phyloP scores from a whole-genome alignment of 2,113 vertebrate species.

The Ceyx melanurus region DNA sequence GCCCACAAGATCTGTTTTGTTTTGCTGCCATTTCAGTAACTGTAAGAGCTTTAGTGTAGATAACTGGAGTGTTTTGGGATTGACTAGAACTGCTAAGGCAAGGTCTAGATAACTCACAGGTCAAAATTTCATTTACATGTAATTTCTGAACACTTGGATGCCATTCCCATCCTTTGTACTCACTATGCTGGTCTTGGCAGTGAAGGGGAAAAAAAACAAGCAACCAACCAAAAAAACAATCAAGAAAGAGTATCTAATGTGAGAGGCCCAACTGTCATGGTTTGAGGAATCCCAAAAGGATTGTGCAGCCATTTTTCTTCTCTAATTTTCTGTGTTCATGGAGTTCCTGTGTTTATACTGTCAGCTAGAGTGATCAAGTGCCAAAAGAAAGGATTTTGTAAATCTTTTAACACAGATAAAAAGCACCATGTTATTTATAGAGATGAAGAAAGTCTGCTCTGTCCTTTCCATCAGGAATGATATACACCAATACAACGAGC shows the following conservation, averaged over 20 bases:
- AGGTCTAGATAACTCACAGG: neutral
- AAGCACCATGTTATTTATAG: slow-evolving; percentile 14
- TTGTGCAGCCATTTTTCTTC: neutral
- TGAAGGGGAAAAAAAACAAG: neutral
- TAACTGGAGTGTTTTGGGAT: neutral
- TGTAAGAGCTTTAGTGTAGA: neutral
- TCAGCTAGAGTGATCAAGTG: neutral
- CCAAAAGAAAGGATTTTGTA: slow-evolving; percentile 33
- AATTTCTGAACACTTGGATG: neutral
- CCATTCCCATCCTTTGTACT: neutral
- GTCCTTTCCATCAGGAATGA: slow-evolving; percentile 16
- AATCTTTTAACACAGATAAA: slow-evolving; percentile 30
- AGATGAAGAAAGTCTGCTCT: slow-evolving; percentile 2
- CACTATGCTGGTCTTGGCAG: neutral
- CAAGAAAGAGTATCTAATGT: neutral
- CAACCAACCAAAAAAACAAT: too few relatives aligned
- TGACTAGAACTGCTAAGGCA: neutral
- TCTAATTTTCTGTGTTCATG: neutral
- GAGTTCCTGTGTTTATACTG: neutral
- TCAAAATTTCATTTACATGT: neutral
- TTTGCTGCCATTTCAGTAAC: neutral
- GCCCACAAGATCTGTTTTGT: neutral
- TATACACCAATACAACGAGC: neutral
- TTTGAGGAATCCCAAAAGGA: neutral
- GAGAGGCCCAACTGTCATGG: neutral